Evolutionary conservation across 1,140 invertebrate genomes (phyloP), one percentile per base, ranked within the genome.

Genomic region (Drosophila paulistorum): DNA sequence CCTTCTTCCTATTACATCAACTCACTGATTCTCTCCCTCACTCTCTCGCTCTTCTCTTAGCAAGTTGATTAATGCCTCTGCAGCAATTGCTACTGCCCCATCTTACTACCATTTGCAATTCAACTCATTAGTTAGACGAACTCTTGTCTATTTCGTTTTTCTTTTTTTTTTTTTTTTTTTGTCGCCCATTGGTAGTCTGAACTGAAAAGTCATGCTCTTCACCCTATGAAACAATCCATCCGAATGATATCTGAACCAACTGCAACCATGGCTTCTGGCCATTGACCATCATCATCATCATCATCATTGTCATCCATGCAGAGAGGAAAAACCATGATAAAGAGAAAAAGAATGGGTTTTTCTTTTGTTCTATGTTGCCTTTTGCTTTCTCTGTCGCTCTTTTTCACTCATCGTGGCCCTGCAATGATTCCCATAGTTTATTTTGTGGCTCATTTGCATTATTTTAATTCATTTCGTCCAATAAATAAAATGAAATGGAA

Each of bases 391-490:
- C 51, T 23, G n/a, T 57, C 30, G 63, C 42, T 63, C 63, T 41
- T 42, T 51, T 17, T n/a, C 11, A 11, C 37, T 39, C 11, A 5
- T 39, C 37, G 37, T 39, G 37, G 10, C 10, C 10, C 11, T 39
- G 11, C 42, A 54, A 45, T 42, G 63, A 64, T 35, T 45, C 68
- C 61, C 66, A 57, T 64, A 65, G 79, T 79, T 73, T 74, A 63
- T 78, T 78, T 72, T 72, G 82, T 78, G 68, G 76, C 76, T 87
- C 84, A 86, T 86, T 86, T 86, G 83, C 83, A 86, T 86, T 87
- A 79, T 83, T 87, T 86, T 69, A 87, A 85, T 85, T 75, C 62
- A 78, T 84, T 84, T 72, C 80, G 57, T 71, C 82, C 39, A 74
- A 79, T 76, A 79, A 82, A 79, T 51, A 68, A 48, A 79, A 68